Evolutionary conservation across 1,140 invertebrate species (phyloP), one percentile per base, ranked within the genome.

Genomic region (Cotesia typhae): DNA sequence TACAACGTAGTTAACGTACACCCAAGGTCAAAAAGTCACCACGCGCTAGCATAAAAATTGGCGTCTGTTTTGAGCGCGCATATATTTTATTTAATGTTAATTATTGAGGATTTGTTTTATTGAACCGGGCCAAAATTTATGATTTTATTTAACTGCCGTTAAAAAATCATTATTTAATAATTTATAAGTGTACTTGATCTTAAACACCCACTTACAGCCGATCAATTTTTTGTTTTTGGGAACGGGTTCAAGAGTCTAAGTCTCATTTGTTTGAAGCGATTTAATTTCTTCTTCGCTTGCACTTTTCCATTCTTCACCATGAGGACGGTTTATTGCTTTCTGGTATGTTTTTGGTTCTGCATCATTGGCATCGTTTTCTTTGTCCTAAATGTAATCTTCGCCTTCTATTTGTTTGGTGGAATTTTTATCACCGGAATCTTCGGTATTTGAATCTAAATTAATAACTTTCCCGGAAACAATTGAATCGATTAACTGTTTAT

Each of bases 221-320:
- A 67, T 17, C 5, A 12, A 14, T 47, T 17, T 20, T 4, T 52
- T 14, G 14, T 20, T 53, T 10, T 12, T 38, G 3, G 61, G 52
- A 2, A 71, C 0, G 3, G 20, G 9, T 41, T 65, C 20, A 2
- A 71, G 14, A 7, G 20, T 63, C 67, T 67, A 70, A 9, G 72
- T 73, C 51, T 70, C 41, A n/a, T 73, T 73, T 28, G 37, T 38
- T 9, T 73, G 14, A n/a, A 73, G 35, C 6, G 67, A 73, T 20
- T 65, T n/a, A 38, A 73, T 52, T 57, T 73, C 59, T 38, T 73
- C 67, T 2, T 38, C 20, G 51, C 66, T 73, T 0, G 66, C 72
- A 5, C 14, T 4, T 17, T 52, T 67, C 37, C 71, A 67, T 38
- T 52, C 6, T 47, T 4, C n/a, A 10, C 36, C 55, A 35, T 70